phyloP scores from a whole-genome alignment of 1,140 invertebrate genomes.

The Lasioglossum baleicum region DNA sequence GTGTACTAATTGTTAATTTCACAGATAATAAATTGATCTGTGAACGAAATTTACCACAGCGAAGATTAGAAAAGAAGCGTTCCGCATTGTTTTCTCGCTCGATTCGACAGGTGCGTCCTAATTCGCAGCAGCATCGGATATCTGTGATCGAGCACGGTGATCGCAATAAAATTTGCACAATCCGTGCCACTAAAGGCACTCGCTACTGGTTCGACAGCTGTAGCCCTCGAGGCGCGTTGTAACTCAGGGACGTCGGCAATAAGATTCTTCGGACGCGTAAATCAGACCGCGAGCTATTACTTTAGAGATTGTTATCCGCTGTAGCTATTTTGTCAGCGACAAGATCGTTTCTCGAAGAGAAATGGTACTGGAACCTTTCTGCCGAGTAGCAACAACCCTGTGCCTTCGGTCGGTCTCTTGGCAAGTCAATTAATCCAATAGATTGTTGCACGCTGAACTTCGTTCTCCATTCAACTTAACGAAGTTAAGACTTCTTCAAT shows the following conservation, averaged over 20 bases:
- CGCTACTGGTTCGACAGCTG: slow-evolving; percentile 48
- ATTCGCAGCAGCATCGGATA: not conserved
- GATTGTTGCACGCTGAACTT: not conserved
- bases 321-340: slow-evolving; percentile 19
- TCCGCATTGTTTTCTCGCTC: too few relatives aligned
- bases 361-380: not conserved
- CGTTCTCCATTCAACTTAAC: not conserved
- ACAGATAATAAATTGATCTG: too few relatives aligned
- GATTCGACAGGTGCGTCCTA: not conserved
- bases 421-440: not conserved
- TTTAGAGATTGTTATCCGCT: slow-evolving; percentile 29
- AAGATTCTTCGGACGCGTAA: slow-evolving; percentile 37
- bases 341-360: slow-evolving; percentile 21
- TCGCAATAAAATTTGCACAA: slow-evolving; percentile 35
- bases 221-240: slow-evolving; percentile 43
- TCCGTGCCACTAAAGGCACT: slow-evolving; percentile 21
- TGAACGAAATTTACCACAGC: too few relatives aligned
- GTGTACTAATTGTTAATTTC: too few relatives aligned
- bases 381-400: too few relatives aligned
- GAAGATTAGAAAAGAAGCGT: not conserved
- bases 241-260: slow-evolving; percentile 50
- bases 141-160: not conserved
- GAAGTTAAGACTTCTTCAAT: too few relatives aligned
- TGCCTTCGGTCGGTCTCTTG: not conserved
- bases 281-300: slow-evolving; percentile 6